Evolutionary conservation across 2,797 vertebrate genomes (phyloP), one percentile per base, ranked within the genome.

Genomic region (Peromyscus aztecus): DNA sequence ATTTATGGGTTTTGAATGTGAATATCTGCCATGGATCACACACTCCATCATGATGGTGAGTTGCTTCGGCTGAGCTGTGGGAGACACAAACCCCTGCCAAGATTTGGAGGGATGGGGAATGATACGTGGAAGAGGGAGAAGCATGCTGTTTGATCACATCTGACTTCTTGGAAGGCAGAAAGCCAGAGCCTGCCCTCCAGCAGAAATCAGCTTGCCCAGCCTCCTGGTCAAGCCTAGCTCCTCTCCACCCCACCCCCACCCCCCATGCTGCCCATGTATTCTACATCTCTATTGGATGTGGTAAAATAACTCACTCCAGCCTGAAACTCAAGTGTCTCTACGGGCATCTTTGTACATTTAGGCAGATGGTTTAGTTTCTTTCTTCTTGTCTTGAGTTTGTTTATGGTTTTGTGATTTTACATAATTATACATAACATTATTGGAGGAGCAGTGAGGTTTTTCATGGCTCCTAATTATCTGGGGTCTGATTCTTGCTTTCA

Each of bases 351-450:
- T 96, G 75, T 77, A 82, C 92, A 12, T 69, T 27, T 73, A 89
- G 75, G 23, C 0, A 71, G 71, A 80, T 89, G 63, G 27, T 80
- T 97, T 95, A 78, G 11, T 67, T 95, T 67, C 9, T 43, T 90
- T 97, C 92, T 83, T 89, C 75, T 84, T 94, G n/a, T 94, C 94
- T 87, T 89, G 63, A 91, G 31, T 89, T 96, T 67, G 57, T 97
- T 98, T 55, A 95, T 9, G n/a, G 87, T 85, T 95, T 95, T 78
- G 63, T 94, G 82, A 91, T 90, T 96, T 94, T 73, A 65, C 94
- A 49, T 96, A 89, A 73, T 95, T 96, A 75, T 31, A 71, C 19
- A 40, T 90, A 97, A 89, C 19, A 69, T 93, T 97, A 91, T 29
- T 34, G 83, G 16, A 83, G 34, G 84, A 91, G 90, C 59, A 93